Conservation (phyloP, 2,113 vertebrate species). For the Empidonax traillii region DNA sequence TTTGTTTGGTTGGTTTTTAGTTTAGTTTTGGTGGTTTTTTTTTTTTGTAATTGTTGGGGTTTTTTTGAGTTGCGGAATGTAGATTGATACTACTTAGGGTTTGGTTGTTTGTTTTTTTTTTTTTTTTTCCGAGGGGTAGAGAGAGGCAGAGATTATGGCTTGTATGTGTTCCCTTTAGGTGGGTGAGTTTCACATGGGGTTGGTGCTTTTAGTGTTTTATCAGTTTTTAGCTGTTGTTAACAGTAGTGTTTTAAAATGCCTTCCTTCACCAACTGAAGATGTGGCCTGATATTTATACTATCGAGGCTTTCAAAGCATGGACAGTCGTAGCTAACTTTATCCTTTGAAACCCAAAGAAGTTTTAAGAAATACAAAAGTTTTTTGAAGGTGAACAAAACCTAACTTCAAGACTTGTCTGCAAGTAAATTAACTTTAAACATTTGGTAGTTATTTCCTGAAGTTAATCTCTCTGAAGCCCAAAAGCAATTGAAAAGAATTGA, state of each 20-base stretch:
- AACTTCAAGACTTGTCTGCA: neutral
- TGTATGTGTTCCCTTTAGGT: neutral
- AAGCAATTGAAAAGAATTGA: constrained; percentile 7
- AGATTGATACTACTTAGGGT: neutral
- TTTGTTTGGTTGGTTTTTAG: neutral
- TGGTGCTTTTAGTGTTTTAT: neutral
- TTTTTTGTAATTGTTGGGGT: no score
- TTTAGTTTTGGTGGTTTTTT: neutral
- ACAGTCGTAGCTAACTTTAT: neutral
- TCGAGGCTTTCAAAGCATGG: neutral
- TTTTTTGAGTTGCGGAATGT: neutral
- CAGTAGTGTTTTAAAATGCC: neutral
- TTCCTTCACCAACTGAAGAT: neutral
- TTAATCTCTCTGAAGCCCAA: neutral
- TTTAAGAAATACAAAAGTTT: neutral
- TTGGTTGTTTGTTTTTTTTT: no score
- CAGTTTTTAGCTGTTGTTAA: neutral
- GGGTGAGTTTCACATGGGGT: neutral
- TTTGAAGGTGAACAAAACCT: neutral
- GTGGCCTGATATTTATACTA: neutral
- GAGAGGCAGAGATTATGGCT: rapidly evolving
- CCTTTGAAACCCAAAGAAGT: neutral
- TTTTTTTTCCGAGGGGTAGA: neutral
- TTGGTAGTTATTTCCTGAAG: constrained; percentile 40
- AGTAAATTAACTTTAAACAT: neutral